A percentile compares a stretch with the other conserved stretches of the same genome.
Evolutionary conservation across 2,113 vertebrate species (phyloP).

Genomic region (Bubo bubo): DNA sequence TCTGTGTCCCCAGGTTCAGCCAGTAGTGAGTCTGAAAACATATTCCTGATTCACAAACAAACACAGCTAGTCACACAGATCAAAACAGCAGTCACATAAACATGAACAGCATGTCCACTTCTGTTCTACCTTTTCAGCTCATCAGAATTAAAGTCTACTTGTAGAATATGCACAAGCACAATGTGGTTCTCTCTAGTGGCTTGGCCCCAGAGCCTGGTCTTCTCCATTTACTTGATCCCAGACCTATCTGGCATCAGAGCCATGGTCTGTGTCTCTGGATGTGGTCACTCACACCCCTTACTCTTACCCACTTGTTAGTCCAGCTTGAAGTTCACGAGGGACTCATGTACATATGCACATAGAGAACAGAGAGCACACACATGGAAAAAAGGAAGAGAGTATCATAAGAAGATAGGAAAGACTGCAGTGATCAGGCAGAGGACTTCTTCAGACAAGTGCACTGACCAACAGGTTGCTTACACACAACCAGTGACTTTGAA

Average conservation of each 20-base stretch:
- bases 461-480: background rate
- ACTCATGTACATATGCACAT: background rate
- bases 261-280: background rate
- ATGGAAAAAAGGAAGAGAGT: background rate
- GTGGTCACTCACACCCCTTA: background rate
- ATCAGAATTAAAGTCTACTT: background rate
- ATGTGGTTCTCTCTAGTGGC: background rate
- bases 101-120: background rate
- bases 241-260: accelerated
- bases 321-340: background rate
- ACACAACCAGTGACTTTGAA: background rate
- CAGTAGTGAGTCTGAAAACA: background rate
- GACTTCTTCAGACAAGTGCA: background rate
- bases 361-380: background rate
- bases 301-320: background rate
- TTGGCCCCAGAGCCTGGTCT: background rate
- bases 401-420: background rate
- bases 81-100: background rate
- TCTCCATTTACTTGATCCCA: background rate
- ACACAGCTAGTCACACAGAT: slow-evolving; percentile 5
- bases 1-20: background rate
- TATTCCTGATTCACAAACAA: background rate
- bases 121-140: background rate
- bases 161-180: background rate
- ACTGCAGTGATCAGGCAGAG: background rate